These are phyloP conservation scores for Agonum fuliginosum DNA, from an alignment of 2,888 invertebrate genomes.

Conservation along the genomic window DNA sequence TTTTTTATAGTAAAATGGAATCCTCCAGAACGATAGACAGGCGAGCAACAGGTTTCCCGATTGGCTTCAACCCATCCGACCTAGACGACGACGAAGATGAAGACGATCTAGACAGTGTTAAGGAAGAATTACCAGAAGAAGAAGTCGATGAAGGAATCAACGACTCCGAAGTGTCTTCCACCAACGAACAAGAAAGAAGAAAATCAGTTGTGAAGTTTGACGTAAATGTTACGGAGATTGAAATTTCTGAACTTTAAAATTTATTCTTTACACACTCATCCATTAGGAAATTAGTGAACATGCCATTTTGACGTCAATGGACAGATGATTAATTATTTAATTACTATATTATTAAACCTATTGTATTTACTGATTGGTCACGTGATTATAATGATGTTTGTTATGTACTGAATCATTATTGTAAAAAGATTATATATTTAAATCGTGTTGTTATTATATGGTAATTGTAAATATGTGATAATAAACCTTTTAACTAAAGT, in stretches of 20 bases:
- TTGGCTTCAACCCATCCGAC: constrained; percentile 62
- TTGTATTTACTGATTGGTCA: background rate
- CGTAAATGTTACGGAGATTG: constrained; percentile 75
- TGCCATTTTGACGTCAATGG: background rate
- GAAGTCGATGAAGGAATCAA: background rate
- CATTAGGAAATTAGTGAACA: constrained; percentile 4
- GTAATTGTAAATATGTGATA: constrained; percentile 30
- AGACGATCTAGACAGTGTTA: constrained; percentile 72
- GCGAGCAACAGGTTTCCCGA: constrained; percentile 65
- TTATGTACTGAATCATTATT: background rate
- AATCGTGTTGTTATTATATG: background rate
- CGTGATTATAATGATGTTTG: background rate
- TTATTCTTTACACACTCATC: too few species aligned
- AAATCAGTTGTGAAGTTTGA: constrained; percentile 77
- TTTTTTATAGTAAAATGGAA: constrained; percentile 12
- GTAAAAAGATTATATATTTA: background rate
- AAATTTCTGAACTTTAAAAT: constrained; percentile 70
- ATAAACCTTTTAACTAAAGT: too few species aligned
- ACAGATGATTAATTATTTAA: background rate
- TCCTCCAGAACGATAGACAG: constrained; percentile 55
- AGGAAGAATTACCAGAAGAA: constrained; percentile 63
- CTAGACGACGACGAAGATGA: constrained; percentile 68
- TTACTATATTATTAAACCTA: constrained; percentile 4
- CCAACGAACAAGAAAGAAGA: constrained; percentile 67
- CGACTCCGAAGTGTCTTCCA: constrained; percentile 2